Evolutionary conservation across 2,113 vertebrate species (phyloP), one percentile per base, ranked within the genome.

Genomic region (Peucedramus taeniatus): DNA sequence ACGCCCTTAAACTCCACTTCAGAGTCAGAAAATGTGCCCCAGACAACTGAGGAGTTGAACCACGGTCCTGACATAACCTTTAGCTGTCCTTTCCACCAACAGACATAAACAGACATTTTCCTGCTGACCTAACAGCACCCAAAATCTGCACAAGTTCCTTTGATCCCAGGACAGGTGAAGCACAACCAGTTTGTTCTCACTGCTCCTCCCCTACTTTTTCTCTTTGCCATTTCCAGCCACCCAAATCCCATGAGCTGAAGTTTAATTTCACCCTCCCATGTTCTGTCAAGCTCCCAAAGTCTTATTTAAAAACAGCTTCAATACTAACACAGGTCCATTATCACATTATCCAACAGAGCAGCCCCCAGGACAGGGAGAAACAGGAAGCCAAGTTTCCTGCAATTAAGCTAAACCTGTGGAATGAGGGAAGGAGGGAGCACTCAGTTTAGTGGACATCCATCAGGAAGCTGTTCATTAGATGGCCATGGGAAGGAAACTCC

Each of bases 311-410:
- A 74, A 28, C 69, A 66, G 7, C 45, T 65, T 40, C 40, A 40
- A 22, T 5, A 60, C 28, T 15, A 50, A 76, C 51, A 61, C 44
- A 59, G 54, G 9, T 74, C 6, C 35, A 74, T 80, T 37, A 80
- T 15, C 68, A 22, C 71, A 13, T 31, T 40, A 42, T n/a, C 11
- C 37, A 65, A 24, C 2, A 6, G 1, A 31, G 88, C 54, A 93
- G 54, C 35, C 57, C 57, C 35, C 59, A 53, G 59, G 68, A 74
- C 54, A 72, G 76, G 23, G 50, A 83, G 85, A 76, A 85, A 60
- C 63, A 83, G 88, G 85, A 95, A 93, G 83, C 33, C n/a, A 42
- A 81, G 68, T 47, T 81, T 93, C 78, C 82, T 93, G 88, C 88
- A 92, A 90, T 85, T 61, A 88, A 88, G 37, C 21, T 9, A 9